Evolutionary conservation across 2,888 invertebrate species (phyloP).

Genomic region (Hyppa rectilinea): DNA sequence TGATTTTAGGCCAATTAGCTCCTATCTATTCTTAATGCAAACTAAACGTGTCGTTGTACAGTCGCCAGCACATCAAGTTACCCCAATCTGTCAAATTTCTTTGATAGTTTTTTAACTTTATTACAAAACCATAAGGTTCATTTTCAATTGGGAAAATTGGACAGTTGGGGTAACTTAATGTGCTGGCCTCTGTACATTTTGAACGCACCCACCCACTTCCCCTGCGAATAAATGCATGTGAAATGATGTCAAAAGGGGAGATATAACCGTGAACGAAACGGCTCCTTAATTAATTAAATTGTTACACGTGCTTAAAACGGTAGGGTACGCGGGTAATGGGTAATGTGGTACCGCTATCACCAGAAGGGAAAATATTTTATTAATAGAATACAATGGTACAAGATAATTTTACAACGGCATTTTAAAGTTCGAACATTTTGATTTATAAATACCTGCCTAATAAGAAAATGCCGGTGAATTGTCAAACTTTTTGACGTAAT

Average conservation of each 20-base stretch:
- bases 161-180: no score
- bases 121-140: no score
- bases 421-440: background rate
- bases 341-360: constrained; percentile 11
- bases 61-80: no score
- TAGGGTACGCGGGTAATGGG: constrained; percentile 23
- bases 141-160: no score
- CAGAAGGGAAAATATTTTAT: background rate
- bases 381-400: background rate
- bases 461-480: background rate
- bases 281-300: constrained; percentile 62
- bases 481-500: background rate
- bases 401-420: background rate
- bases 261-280: constrained; percentile 40
- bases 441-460: background rate
- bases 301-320: constrained; percentile 46
- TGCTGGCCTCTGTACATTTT: no score
- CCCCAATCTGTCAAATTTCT: no score
- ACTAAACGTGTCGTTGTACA: constrained; percentile 32
- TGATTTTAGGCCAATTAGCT: constrained; percentile 33
- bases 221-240: constrained; percentile 48
- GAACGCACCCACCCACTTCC: constrained; percentile 38
- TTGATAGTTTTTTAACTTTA: no score
- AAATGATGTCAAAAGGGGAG: constrained; percentile 45
- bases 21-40: constrained; percentile 37